Conservation (phyloP, 2,797 vertebrate genomes). For the Buceros bicornis region DNA sequence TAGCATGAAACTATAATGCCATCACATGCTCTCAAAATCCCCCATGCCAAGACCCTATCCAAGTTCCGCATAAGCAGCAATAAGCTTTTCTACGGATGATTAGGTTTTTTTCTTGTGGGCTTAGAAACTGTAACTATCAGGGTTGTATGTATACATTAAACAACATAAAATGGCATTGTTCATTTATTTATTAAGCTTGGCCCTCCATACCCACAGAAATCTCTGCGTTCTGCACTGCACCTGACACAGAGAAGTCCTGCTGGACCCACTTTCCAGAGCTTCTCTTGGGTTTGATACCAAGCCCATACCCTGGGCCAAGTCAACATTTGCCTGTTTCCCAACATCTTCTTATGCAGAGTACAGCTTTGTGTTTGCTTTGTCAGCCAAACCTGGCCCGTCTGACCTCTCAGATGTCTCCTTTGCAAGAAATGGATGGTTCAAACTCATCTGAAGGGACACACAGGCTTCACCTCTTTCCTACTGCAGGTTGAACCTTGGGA, state of each 20-base stretch:
- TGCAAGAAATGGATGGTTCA: neutral
- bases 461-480: neutral
- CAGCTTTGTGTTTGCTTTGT: neutral
- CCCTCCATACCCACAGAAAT: neutral
- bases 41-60: neutral
- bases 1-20: constrained; percentile 31
- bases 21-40: constrained; percentile 49
- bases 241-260: neutral
- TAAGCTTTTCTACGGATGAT: constrained; percentile 20
- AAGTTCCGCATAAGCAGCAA: constrained; percentile 23
- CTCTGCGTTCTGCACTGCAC: neutral
- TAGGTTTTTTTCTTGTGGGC: neutral
- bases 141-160: neutral
- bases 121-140: neutral
- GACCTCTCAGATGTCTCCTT: neutral
- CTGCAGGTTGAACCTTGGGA: neutral
- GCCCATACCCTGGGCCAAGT: neutral
- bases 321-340: neutral
- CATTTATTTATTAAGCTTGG: neutral
- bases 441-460: neutral
- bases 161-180: neutral
- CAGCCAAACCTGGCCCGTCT: neutral
- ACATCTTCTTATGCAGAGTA: neutral
- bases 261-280: neutral
- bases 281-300: neutral